Percentiles rank a stretch among this genome's conserved stretches.
Evolutionary conservation across 1,140 invertebrate species (phyloP).

Genomic region (Neuroterus valhalla): DNA sequence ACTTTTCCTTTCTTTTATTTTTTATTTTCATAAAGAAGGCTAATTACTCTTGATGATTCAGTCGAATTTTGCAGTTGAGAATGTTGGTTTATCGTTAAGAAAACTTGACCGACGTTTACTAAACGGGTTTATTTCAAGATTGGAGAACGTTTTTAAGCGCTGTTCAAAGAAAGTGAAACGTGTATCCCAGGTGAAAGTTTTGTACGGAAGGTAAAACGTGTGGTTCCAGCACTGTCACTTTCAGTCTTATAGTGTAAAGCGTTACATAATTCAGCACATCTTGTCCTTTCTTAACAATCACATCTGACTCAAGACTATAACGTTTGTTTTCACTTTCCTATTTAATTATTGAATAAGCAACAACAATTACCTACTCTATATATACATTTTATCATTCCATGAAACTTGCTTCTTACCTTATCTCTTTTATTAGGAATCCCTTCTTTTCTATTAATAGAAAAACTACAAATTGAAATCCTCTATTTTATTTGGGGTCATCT

Average conservation of each 20-base stretch:
- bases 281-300: constrained; percentile 3
- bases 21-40: background rate
- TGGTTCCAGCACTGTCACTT: constrained; percentile 2
- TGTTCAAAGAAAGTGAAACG: constrained; percentile 57
- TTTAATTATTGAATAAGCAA: background rate
- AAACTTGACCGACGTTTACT: background rate
- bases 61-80: background rate
- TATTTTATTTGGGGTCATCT: no score
- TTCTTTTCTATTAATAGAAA: no score
- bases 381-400: background rate
- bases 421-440: no score
- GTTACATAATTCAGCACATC: constrained; percentile 20
- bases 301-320: background rate
- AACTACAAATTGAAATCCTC: no score
- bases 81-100: background rate
- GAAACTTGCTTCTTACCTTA: no score
- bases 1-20: background rate
- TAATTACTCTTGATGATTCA: background rate
- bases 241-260: background rate
- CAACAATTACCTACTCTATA: background rate
- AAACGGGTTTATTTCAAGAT: constrained; percentile 8
- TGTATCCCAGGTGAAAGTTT: constrained; percentile 57
- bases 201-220: constrained; percentile 52
- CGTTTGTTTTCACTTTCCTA: background rate
- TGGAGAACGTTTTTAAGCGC: constrained; percentile 42